Conservation (phyloP, 2,888 invertebrate species). For the Aleiodes alternator region DNA sequence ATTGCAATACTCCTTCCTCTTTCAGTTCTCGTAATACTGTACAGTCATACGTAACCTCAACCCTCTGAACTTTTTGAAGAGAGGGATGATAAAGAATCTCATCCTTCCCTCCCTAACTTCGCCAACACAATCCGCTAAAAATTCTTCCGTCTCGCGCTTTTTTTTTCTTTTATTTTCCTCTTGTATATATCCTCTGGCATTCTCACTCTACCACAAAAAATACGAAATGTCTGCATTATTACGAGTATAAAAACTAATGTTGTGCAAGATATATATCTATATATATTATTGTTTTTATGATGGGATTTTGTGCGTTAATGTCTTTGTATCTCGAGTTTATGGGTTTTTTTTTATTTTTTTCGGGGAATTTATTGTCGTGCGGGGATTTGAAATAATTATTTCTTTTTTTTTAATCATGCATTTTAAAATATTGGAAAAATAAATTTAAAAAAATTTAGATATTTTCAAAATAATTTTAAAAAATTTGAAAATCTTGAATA, state of each 20-base stretch:
- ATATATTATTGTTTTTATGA: slow-evolving; percentile 32
- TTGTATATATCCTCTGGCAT: background rate
- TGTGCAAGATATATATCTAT: slow-evolving; percentile 45
- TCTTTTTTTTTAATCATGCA: too few relatives aligned
- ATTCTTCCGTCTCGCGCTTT: slow-evolving; percentile 12
- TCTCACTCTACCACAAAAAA: slow-evolving; percentile 15
- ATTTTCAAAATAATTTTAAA: too few relatives aligned
- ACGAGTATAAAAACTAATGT: slow-evolving; percentile 65
- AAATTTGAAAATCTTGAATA: too few relatives aligned
- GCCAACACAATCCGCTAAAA: slow-evolving; percentile 31
- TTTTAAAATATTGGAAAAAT: too few relatives aligned
- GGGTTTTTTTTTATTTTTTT: background rate
- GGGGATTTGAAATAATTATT: too few relatives aligned
- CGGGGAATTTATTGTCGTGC: too few relatives aligned
- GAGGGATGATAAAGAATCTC: slow-evolving; percentile 40
- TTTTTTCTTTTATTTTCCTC: slow-evolving; percentile 1
- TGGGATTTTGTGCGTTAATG: slow-evolving; percentile 24
- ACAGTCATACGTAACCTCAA: too few relatives aligned
- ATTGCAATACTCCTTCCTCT: slow-evolving; percentile 50
- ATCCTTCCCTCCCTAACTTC: background rate
- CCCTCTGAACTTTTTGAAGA: slow-evolving; percentile 2
- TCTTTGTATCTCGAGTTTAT: slow-evolving; percentile 26
- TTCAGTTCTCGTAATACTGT: slow-evolving; percentile 45
- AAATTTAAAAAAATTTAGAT: too few relatives aligned
- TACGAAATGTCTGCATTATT: slow-evolving; percentile 61